A percentile compares a stretch with the other conserved stretches of the same genome.
Conservation (phyloP, 2,797 vertebrate species). For the Sylvilagus floridanus region DNA sequence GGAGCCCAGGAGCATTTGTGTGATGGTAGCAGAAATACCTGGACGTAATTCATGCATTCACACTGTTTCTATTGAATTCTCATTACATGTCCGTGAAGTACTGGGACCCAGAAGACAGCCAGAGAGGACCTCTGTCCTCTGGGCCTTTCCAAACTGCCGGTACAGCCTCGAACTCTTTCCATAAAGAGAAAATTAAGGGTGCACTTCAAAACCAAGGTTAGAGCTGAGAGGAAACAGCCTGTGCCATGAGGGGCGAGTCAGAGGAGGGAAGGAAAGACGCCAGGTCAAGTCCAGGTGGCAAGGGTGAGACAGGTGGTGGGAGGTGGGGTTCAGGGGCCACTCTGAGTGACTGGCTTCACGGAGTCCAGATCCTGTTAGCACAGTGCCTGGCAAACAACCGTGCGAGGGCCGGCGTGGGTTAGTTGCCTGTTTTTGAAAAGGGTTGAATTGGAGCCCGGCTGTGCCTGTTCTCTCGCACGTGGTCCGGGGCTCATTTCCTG, state of each 20-base stretch:
- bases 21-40: fast-evolving
- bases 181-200: not conserved
- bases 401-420: not conserved
- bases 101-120: not conserved
- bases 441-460: not conserved
- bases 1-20: fast-evolving
- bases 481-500: not conserved
- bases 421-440: not conserved
- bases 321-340: not conserved
- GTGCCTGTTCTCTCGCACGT: fast-evolving
- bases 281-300: no score
- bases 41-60: not conserved
- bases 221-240: not conserved
- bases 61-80: not conserved
- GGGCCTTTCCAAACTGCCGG: not conserved
- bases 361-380: not conserved
- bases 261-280: not conserved
- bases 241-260: not conserved
- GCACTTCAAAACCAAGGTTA: not conserved
- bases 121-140: not conserved
- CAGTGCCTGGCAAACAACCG: not conserved
- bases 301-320: not conserved
- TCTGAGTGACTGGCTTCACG: not conserved
- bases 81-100: fast-evolving
- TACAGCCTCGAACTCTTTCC: not conserved